Conservation (phyloP, 2,888 invertebrate species). For the Ormyrus thymus region DNA sequence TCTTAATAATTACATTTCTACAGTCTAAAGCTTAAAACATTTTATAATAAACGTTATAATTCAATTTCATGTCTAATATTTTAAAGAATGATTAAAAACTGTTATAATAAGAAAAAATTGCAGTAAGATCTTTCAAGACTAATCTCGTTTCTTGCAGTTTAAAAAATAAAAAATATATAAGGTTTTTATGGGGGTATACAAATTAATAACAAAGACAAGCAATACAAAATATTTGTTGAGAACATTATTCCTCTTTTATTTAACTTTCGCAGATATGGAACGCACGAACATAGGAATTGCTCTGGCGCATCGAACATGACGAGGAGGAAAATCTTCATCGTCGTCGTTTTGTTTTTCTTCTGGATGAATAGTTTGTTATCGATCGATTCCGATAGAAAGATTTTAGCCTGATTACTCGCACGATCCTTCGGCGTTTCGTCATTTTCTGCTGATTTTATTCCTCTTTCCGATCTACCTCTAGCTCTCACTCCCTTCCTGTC, state of each 20-base stretch:
- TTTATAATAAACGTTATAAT: no score
- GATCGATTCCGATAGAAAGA: constrained; percentile 33
- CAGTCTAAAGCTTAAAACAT: no score
- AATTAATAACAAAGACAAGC: constrained; percentile 40
- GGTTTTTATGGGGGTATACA: constrained; percentile 35
- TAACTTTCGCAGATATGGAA: constrained; percentile 55
- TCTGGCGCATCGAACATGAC: constrained; percentile 47
- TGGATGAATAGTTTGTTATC: constrained; percentile 38
- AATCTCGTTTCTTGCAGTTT: not conserved
- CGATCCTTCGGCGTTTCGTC: constrained; percentile 45
- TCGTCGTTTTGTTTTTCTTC: constrained; percentile 30
- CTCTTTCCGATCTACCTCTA: not conserved
- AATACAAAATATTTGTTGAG: constrained; percentile 50
- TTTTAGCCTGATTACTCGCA: constrained; percentile 44
- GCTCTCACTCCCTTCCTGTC: not conserved
- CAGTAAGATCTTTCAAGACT: not conserved
- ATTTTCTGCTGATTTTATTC: not conserved
- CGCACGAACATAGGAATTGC: constrained; percentile 56
- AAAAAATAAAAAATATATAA: constrained; percentile 37
- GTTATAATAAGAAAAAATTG: not conserved
- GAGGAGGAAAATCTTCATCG: constrained; percentile 43
- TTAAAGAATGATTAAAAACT: constrained; percentile 4
- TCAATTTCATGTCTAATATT: not conserved
- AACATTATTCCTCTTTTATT: constrained; percentile 57
- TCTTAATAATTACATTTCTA: no score